Evolutionary conservation across 2,113 vertebrate genomes (phyloP).

Genomic region (Chloropsis hardwickii): DNA sequence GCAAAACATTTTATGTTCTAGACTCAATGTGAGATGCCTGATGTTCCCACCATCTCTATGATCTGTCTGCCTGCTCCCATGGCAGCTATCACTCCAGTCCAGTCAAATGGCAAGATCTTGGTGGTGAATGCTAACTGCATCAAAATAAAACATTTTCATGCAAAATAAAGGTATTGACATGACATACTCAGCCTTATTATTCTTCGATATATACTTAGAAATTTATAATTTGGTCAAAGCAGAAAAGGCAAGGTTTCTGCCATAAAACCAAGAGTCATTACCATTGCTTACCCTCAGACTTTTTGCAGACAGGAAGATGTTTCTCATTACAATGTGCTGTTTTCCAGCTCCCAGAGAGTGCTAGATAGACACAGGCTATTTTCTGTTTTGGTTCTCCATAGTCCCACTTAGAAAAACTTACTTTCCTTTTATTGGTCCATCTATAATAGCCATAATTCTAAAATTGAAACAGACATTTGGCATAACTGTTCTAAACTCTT

Average conservation of each 20-base stretch:
- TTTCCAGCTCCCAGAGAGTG: slow-evolving; percentile 85
- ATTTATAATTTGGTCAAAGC: not conserved
- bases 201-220: not conserved
- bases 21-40: not conserved
- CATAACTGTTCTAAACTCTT: not conserved
- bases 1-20: not conserved
- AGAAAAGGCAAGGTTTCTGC: not conserved
- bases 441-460: slow-evolving; percentile 79
- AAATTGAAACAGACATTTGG: not conserved
- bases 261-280: not conserved
- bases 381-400: slow-evolving; percentile 79
- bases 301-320: slow-evolving; percentile 85
- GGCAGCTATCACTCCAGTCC: not conserved
- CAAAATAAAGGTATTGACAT: not conserved
- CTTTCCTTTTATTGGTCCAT: slow-evolving; percentile 81
- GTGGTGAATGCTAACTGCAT: not conserved
- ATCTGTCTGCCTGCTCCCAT: not conserved
- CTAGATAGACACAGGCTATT: slow-evolving; percentile 84
- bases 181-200: not conserved
- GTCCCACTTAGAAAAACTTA: slow-evolving; percentile 84
- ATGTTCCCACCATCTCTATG: too few relatives aligned
- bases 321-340: slow-evolving; percentile 80
- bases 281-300: slow-evolving; percentile 73
- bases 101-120: not conserved
- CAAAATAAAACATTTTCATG: not conserved